A percentile compares a stretch with the other conserved stretches of the same genome.
phyloP scores from a whole-genome alignment of 1,140 invertebrate species.

The Drosophila repleta region DNA sequence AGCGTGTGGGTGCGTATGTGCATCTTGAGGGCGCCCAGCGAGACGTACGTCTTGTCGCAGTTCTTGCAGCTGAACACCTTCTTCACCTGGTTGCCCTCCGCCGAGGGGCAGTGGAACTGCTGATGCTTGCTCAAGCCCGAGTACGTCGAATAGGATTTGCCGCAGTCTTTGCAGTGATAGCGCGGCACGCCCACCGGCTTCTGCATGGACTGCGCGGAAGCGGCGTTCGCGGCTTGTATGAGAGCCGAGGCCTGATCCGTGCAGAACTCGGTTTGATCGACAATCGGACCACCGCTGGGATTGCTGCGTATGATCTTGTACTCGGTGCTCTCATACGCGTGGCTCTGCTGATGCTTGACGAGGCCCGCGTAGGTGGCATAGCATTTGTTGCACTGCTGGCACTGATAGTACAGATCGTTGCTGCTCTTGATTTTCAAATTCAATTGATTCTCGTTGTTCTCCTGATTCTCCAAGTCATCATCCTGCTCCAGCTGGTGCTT shows the following conservation, averaged over 20 bases:
- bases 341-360: constrained; percentile 97
- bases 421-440: constrained; percentile 72
- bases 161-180: constrained; percentile 95
- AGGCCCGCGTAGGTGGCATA: constrained; percentile 98
- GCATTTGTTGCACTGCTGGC: constrained; percentile 92
- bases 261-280: constrained; percentile 76
- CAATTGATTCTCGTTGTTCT: constrained; percentile 43
- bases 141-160: constrained; percentile 97
- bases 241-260: constrained; percentile 75
- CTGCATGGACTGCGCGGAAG: constrained; percentile 76
- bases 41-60: constrained; percentile 98
- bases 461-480: constrained; percentile 42
- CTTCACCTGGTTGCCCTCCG: constrained; percentile 91
- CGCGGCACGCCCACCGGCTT: constrained; percentile 85
- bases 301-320: constrained; percentile 81
- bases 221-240: constrained; percentile 73
- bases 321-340: constrained; percentile 88
- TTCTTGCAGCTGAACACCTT: constrained; percentile 98
- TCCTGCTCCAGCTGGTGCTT: constrained; percentile 3
- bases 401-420: constrained; percentile 82
- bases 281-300: constrained; percentile 56
- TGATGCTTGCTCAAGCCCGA: constrained; percentile 98
- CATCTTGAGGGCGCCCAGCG: constrained; percentile 98
- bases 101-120: constrained; percentile 96
- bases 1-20: constrained; percentile 99